A percentile compares a stretch with the other conserved stretches of the same genome.
Evolutionary conservation across 1,140 invertebrate genomes (phyloP).

Genomic region (Pissodes strobi): DNA sequence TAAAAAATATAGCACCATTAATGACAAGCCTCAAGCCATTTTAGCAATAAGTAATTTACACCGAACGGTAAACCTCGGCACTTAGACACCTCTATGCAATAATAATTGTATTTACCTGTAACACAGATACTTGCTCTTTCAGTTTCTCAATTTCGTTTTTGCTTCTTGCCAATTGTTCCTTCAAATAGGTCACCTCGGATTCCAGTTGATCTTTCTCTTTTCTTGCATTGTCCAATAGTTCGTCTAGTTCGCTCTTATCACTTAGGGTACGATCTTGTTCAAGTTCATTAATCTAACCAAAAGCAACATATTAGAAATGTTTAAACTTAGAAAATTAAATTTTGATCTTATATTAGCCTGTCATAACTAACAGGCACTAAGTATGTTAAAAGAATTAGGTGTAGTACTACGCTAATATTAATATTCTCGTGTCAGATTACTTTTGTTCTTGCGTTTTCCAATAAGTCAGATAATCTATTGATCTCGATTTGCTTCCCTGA

Average conservation of each 20-base stretch:
- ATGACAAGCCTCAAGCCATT: not conserved
- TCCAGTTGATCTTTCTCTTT: conserved; percentile 72
- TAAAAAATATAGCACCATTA: not conserved
- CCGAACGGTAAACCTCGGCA: not conserved
- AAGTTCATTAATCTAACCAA: conserved; percentile 61
- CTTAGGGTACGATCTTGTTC: conserved; percentile 64
- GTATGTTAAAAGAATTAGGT: too few relatives aligned
- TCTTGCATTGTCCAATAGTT: conserved; percentile 70
- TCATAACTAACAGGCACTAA: too few relatives aligned
- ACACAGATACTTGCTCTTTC: conserved; percentile 70
- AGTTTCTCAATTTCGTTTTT: conserved; percentile 76
- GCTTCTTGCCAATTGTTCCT: conserved; percentile 75
- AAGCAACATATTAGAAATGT: too few relatives aligned
- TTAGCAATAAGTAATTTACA: not conserved
- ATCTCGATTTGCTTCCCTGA: conserved; percentile 74
- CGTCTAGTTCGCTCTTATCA: conserved; percentile 70
- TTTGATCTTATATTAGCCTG: too few relatives aligned
- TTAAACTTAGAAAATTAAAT: too few relatives aligned
- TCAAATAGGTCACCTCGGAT: conserved; percentile 70
- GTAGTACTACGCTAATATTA: not conserved
- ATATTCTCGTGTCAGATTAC: conserved; percentile 47
- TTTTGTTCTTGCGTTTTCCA: conserved; percentile 81
- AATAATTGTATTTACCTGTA: conserved; percentile 65
- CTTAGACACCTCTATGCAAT: not conserved
- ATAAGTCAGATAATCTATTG: conserved; percentile 70